Conservation (phyloP, 2,888 invertebrate species). For the Panopea generosa region DNA sequence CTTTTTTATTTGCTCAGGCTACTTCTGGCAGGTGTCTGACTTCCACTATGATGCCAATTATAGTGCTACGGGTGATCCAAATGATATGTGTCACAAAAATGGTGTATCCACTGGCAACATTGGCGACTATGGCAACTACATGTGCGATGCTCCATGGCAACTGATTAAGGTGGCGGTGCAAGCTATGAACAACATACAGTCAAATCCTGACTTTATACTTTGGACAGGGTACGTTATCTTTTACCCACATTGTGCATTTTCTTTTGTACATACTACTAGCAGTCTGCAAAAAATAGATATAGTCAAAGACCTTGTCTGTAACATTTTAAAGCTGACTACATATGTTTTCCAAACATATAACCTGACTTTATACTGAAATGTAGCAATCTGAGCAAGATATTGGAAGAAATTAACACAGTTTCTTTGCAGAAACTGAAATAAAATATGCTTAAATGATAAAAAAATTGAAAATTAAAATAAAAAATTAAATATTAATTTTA, state of each 20-base stretch:
- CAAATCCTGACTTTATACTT: constrained; percentile 95
- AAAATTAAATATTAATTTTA: too few relatives aligned
- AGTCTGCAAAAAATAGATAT: too few relatives aligned
- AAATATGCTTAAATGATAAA: too few relatives aligned
- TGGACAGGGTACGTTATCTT: constrained; percentile 96
- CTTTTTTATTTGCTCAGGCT: too few relatives aligned
- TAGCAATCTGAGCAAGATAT: too few relatives aligned
- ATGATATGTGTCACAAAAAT: constrained; percentile 87
- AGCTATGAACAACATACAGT: constrained; percentile 93
- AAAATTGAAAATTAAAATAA: too few relatives aligned
- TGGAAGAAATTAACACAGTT: too few relatives aligned
- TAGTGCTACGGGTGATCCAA: constrained; percentile 90
- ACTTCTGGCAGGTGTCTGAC: constrained; percentile 98
- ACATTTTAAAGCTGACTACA: background rate
- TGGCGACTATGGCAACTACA: constrained; percentile 90
- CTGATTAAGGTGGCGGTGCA: constrained; percentile 94
- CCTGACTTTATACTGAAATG: too few relatives aligned
- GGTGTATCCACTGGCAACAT: constrained; percentile 32
- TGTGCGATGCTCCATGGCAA: constrained; percentile 95
- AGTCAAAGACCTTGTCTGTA: background rate
- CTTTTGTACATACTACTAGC: background rate
- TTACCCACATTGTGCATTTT: background rate
- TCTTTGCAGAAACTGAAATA: too few relatives aligned
- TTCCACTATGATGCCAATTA: constrained; percentile 95
- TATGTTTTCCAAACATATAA: too few relatives aligned